Base-by-base conservation (phyloP, 2,113 vertebrate genomes). In the Ranitomeya variabilis region DNA sequence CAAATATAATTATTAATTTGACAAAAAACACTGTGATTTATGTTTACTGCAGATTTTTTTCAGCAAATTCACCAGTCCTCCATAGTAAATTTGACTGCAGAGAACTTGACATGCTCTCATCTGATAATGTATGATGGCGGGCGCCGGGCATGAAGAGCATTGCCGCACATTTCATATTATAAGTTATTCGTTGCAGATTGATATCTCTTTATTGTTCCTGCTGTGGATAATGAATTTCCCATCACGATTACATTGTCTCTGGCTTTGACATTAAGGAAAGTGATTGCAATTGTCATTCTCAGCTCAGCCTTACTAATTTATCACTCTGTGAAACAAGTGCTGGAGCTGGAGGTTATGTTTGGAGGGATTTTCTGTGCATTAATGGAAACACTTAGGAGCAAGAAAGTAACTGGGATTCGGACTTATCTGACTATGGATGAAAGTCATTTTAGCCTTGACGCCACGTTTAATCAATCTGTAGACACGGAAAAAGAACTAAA, bases 261-360 rank as follows among this genome's bases (percentile, higher is more conserved):
- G 84, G 57, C 18, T 37, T 31, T 76, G 85, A 86, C 69, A 86
- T 78, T 64, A 86, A 54, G 85, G 16, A 37, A 51, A 66, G 74
- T 86, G 74, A 86, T 86, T 66, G 69, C 37, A 55, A 85, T 85
- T 85, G 85, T 86, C 85, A 78, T 78, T 78, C 26, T 62, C 73
- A 23, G 8, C 59, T 86, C 73, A 77, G 73, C 85, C 60, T 66
- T 37, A 26, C 73, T 79, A 64, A 86, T 86, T 77, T 78, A 66
- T 86, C 57, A 78, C 59, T n/a, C 59, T 69, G 81, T 52, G 69
- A 54, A 52, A 83, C 31, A 83, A 83, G 81, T 23, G 45, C 23
- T 10, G 31, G 79, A 57, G 79, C 57, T 18, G 80, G 19, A 23
- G 81, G 31, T 52, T 52, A 26, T 23, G 21, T 13, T 45, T 67